Base-by-base conservation (phyloP, 2,888 invertebrate species). In the Eupithecia subfuscata region DNA sequence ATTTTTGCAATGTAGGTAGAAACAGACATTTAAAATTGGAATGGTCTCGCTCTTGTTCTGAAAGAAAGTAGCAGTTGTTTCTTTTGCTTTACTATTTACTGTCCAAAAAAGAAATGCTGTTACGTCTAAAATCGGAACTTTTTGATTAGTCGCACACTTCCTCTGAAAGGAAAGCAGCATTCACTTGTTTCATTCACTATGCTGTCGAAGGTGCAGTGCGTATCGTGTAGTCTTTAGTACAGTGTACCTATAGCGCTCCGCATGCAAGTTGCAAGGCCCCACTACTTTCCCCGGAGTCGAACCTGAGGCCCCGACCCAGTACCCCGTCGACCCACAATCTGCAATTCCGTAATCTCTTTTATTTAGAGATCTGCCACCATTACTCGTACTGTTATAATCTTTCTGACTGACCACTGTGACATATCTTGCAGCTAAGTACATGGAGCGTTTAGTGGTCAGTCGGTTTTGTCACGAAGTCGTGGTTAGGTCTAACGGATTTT, bases 281-380 rank as follows among this genome's bases (percentile, higher is more conserved):
- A 90, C 89, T 92, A 92, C 94, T 94, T 95, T 94, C 94, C 92
- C 93, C 90, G 56, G 22, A 56, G 56, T 25, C 60, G 22, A 30
- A 3, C 30, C 3, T 3, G 60, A 6, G 60, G 60, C 60, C 11
- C n/a, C 93, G 94, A 94, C 94, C 95, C 90, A 94, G 92, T 94
- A 93, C 91, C 94, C 94, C 82, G 84, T 80, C 90, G 92, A 92
- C 93, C 92, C 90, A 92, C 93, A 91, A 91, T 88, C 88, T 87
- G 90, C 90, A 89, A 92, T 91, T 92, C 92, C 89, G 88, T 90
- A 91, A 91, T 92, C 91, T 90, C 88, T 90, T 92, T 93, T 92
- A 91, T 91, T 91, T 89, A 65, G 89, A 89, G 83, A 90, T 92
- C 90, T 88, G 86, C 85, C 84, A 87, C 83, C 89, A 90, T 92